phyloP scores from a whole-genome alignment of 2,797 vertebrate genomes.

The Phoebastria nigripes region DNA sequence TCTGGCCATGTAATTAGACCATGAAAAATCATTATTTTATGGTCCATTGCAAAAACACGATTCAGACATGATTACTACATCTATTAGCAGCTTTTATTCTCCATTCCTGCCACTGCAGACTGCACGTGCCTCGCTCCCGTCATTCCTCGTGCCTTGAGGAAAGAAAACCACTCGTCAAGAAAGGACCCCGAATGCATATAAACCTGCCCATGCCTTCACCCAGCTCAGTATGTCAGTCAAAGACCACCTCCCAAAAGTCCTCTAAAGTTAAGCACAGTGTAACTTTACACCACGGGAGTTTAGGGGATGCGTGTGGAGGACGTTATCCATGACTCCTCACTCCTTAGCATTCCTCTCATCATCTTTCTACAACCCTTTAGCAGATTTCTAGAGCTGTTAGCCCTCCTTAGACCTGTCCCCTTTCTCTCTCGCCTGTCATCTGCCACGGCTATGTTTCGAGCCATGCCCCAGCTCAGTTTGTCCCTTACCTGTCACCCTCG shows the following conservation, averaged over 20 bases:
- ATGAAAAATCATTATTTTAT: neutral
- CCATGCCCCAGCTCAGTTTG: neutral
- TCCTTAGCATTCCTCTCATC: neutral
- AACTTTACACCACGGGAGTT: neutral
- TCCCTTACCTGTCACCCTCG: neutral
- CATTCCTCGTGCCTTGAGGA: neutral
- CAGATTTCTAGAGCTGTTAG: neutral
- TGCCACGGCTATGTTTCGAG: neutral
- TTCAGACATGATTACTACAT: neutral
- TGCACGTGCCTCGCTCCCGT: rapidly evolving
- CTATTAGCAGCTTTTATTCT: neutral
- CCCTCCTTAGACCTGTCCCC: neutral
- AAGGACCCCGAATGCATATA: neutral
- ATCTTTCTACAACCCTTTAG: neutral
- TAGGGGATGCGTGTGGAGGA: neutral
- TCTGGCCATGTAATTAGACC: neutral
- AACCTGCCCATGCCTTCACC: neutral
- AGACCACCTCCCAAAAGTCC: neutral
- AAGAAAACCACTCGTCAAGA: neutral
- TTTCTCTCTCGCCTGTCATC: neutral
- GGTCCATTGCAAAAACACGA: neutral
- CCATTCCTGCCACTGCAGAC: neutral
- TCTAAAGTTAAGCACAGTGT: neutral
- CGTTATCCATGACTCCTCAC: neutral
- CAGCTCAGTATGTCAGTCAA: neutral